phyloP scores from a whole-genome alignment of 2,888 invertebrate genomes.

The Oithona nana region DNA sequence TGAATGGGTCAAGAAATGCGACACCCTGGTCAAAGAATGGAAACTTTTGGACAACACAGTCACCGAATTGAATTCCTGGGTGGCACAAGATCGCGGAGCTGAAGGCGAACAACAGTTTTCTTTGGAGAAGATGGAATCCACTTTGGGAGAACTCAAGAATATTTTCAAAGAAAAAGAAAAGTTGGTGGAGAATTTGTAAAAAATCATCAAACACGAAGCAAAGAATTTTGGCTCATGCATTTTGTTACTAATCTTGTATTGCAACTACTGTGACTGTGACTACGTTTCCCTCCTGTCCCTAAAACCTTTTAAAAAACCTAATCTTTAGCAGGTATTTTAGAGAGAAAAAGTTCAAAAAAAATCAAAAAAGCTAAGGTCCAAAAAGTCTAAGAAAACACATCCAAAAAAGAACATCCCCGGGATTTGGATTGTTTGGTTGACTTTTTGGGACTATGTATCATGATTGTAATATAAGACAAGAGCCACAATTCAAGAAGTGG shows the following conservation, averaged over 20 bases:
- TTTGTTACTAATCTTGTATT: not conserved
- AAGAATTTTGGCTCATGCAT: not conserved
- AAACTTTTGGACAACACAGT: conserved; percentile 17
- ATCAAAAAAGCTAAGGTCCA: not conserved
- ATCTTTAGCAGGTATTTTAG: no score
- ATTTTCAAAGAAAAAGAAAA: conserved; percentile 19
- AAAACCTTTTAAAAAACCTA: no score
- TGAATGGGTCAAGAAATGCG: conserved; percentile 20
- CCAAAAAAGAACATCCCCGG: no score
- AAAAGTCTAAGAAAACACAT: not conserved
- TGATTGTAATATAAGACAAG: no score
- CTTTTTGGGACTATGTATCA: no score
- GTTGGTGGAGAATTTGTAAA: conserved; percentile 18
- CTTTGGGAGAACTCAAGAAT: conserved; percentile 18
- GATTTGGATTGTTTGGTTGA: no score
- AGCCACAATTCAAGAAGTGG: no score
- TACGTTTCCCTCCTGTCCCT: not conserved
- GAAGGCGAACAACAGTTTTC: conserved; percentile 13
- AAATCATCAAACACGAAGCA: not conserved
- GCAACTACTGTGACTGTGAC: not conserved
- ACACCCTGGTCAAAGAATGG: conserved; percentile 19
- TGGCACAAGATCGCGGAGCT: conserved; percentile 13
- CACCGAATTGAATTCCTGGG: conserved; percentile 18
- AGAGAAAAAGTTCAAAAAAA: no score
- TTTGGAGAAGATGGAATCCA: conserved; percentile 17